Evolutionary conservation across 2,797 vertebrate species (phyloP).

Genomic region (Sciaenops ocellatus): DNA sequence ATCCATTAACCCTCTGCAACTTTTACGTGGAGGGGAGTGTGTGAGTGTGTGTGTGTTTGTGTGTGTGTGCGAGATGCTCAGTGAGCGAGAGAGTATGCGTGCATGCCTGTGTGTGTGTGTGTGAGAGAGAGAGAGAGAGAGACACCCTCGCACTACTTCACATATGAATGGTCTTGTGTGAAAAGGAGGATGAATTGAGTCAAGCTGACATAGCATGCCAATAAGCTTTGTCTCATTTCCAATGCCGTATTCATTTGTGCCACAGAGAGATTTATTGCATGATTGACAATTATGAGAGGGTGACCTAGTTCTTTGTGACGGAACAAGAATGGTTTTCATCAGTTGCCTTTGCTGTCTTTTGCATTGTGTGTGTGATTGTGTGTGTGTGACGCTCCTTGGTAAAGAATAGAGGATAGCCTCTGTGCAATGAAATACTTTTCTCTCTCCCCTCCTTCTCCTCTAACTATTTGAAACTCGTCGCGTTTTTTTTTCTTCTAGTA

Average conservation of each 20-base stretch:
- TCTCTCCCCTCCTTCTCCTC: conserved; percentile 9
- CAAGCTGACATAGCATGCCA: conserved; percentile 92
- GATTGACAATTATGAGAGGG: conserved; percentile 95
- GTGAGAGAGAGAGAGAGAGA: conserved; percentile 65
- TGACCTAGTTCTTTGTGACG: conserved; percentile 91
- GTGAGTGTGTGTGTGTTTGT: conserved; percentile 31
- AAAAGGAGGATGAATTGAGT: conserved; percentile 91
- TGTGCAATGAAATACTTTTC: conserved; percentile 64
- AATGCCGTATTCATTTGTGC: conserved; percentile 91
- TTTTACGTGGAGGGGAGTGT: conserved; percentile 60
- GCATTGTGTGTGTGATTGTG: conserved; percentile 76
- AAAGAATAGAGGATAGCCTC: conserved; percentile 80
- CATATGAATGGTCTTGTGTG: conserved; percentile 90
- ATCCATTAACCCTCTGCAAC: conserved; percentile 74
- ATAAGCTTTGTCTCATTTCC: conserved; percentile 93
- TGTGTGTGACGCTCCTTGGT: conserved; percentile 62
- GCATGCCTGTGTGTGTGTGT: conserved; percentile 1
- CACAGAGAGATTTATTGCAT: conserved; percentile 93
- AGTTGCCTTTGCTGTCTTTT: conserved; percentile 84
- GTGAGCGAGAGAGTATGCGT: conserved; percentile 13
- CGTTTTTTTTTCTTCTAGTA: conserved; percentile 72
- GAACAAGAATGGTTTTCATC: conserved; percentile 91
- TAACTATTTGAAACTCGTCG: conserved; percentile 74
- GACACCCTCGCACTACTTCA: conserved; percentile 84
- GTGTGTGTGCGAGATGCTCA: conserved; percentile 39